A percentile compares a stretch with the other conserved stretches of the same genome.
phyloP scores from a whole-genome alignment of 2,888 invertebrate genomes.

The Scaptomyza parva region DNA sequence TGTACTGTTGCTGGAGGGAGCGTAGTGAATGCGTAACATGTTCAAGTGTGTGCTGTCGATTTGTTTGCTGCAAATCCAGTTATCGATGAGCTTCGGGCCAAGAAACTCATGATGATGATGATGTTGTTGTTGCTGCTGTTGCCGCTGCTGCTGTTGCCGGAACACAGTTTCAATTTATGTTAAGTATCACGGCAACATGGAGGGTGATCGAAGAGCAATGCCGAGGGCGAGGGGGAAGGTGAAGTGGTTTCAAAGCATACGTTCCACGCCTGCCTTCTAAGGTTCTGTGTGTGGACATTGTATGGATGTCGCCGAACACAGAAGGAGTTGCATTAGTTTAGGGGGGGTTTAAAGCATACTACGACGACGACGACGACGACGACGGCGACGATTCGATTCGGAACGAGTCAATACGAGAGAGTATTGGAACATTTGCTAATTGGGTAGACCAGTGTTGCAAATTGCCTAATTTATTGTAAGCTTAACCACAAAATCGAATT shows the following conservation, averaged over 20 bases:
- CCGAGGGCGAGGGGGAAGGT: not conserved
- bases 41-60: conserved; percentile 63
- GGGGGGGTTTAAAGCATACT: too few relatives aligned
- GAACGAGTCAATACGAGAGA: conserved; percentile 18
- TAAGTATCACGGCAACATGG: conserved; percentile 35
- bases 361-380: too few relatives aligned
- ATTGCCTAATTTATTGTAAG: conserved; percentile 67
- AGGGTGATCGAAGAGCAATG: too few relatives aligned
- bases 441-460: conserved; percentile 46
- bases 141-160: conserved; percentile 20
- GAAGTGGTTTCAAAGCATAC: conserved; percentile 40
- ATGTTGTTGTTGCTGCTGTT: conserved; percentile 25
- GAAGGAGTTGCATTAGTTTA: not conserved
- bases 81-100: conserved; percentile 69
- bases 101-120: conserved; percentile 26
- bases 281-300: not conserved
- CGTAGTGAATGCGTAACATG: conserved; percentile 42
- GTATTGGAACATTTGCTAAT: conserved; percentile 46
- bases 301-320: conserved; percentile 2
- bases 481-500: conserved; percentile 49
- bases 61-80: conserved; percentile 81
- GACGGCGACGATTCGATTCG: not conserved
- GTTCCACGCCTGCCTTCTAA: conserved; percentile 33
- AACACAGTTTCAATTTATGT: conserved; percentile 63
- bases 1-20: not conserved